Evolutionary conservation across 1,140 invertebrate species (phyloP).

Genomic region (Triops longicaudatus): DNA sequence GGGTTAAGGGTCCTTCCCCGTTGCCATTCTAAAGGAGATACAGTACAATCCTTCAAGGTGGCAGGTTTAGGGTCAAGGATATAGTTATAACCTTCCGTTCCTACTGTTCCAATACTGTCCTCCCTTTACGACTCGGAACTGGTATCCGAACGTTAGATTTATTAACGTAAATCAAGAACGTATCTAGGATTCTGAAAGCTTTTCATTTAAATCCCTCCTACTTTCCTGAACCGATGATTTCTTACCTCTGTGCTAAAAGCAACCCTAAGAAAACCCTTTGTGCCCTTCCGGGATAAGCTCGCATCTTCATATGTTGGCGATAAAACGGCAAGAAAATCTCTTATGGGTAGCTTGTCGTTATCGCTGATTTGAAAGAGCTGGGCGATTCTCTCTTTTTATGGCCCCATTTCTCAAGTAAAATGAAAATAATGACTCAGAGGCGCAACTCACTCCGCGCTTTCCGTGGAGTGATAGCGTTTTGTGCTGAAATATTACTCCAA

Average conservation of each 20-base stretch:
- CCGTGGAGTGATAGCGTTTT: too few relatives aligned
- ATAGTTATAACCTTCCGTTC: background rate
- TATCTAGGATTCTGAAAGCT: background rate
- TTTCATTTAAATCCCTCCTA: background rate
- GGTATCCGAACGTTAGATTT: background rate
- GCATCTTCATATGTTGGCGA: background rate
- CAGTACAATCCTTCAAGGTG: background rate
- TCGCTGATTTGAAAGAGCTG: background rate
- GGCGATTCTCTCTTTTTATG: background rate
- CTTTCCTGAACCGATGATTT: background rate
- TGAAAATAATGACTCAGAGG: too few relatives aligned
- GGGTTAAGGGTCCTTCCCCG: background rate
- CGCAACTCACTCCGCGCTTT: too few relatives aligned
- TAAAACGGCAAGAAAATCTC: background rate
- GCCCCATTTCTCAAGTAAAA: background rate
- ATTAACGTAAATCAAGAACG: background rate
- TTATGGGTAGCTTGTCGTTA: background rate
- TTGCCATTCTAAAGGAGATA: background rate
- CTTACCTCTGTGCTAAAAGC: background rate
- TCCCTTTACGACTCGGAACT: background rate
- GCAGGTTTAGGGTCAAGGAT: background rate
- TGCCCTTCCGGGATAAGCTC: background rate
- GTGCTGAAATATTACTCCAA: too few relatives aligned
- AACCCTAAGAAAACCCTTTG: background rate
- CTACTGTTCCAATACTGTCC: background rate